Conservation (phyloP, 30 jellyfish, hydroid and myxozoan species). For the Clytia hemisphaerica region DNA sequence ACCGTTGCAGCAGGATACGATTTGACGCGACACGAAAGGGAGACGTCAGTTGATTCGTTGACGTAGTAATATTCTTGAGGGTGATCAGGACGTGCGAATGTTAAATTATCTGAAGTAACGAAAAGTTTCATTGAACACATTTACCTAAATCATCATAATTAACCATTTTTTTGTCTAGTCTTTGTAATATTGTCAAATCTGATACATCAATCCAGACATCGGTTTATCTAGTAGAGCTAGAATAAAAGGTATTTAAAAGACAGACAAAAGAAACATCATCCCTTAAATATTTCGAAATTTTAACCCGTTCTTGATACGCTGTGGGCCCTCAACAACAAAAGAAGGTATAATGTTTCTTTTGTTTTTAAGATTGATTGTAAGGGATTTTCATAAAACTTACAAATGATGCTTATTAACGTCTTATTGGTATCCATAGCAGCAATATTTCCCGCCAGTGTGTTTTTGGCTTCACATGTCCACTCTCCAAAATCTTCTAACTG, state of each 20-base stretch:
- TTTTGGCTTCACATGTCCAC: conserved; percentile 16
- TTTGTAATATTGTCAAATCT: too few species aligned
- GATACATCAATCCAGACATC: too few species aligned
- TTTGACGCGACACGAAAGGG: conserved; percentile 9
- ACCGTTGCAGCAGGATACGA: not conserved
- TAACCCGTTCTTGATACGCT: too few species aligned
- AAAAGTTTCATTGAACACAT: not conserved
- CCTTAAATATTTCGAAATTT: too few species aligned
- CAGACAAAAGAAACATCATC: not conserved
- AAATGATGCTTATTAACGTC: not conserved
- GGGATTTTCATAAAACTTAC: too few species aligned
- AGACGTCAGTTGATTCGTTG: not conserved
- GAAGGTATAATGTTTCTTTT: too few species aligned
- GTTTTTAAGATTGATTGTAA: too few species aligned
- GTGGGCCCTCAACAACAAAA: too few species aligned
- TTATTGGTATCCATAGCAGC: not conserved
- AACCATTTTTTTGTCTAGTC: too few species aligned
- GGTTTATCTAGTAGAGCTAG: not conserved
- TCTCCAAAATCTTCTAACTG: conserved; percentile 3
- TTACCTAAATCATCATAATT: not conserved
- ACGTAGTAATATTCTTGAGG: not conserved
- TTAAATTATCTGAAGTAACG: conserved; percentile 6
- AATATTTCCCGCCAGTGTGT: conserved; percentile 10
- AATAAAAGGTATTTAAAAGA: not conserved
- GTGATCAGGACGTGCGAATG: not conserved